Base-by-base conservation (phyloP, 2,888 invertebrate species). In the Crocallis elinguaria region DNA sequence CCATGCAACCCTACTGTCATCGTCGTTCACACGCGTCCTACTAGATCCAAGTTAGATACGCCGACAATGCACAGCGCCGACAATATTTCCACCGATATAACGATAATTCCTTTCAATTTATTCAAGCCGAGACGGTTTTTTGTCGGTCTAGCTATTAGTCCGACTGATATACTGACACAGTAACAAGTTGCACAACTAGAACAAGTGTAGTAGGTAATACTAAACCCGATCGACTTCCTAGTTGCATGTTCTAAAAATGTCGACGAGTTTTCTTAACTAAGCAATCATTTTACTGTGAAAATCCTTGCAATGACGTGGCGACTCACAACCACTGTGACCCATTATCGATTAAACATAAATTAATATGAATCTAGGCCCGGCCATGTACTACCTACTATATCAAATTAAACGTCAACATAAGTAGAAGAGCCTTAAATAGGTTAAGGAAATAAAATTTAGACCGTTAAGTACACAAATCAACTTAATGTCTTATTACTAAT, bases 21-120 rank as follows among this genome's bases (percentile, higher is more conserved):
- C 75, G 82, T 71, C 78, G 84, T 83, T 87, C 88, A 82, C 86
- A 87, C 84, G 81, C 79, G 73, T 73, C 71, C 71, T 69, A 70
- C 65, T 71, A 72, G 83, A 84, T 84, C 37, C 41, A 35, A 32
- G 23, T 33, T 23, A 30, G 58, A 59, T 55, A 59, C 43, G 32
- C 48, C 45, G 39, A 61, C 60, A 62, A 57, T 49, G 52, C 49
- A 38, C 49, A 25, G 36, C 25, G 38, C 53, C 36, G 60, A 60
- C 60, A 49, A 49, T 55, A 36, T 46, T 57, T 46, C 39, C 38
- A 27, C 14, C 3, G 8, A 19, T 33, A 16, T 36, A 19, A 36
- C 23, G 7, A 21, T 36, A 21, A 43, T 36, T 43, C 17, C 7
- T 33, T 37, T 36, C 19, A 49, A 44, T 49, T 43, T 13, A 48